Conservation (phyloP, 1,140 invertebrate genomes). For the Helicorthomorpha holstii region DNA sequence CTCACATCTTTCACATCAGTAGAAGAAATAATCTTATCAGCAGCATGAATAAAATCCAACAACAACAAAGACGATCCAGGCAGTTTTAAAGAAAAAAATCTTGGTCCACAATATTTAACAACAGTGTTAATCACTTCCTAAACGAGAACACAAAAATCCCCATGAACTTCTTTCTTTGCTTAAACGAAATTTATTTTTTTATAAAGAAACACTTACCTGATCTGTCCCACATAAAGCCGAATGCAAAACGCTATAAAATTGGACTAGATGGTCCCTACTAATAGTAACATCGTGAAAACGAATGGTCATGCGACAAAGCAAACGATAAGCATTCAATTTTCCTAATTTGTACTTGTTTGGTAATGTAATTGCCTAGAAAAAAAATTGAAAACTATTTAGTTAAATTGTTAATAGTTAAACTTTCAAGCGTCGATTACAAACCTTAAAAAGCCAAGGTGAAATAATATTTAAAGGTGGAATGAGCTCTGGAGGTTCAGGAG, state of each 20-base stretch:
- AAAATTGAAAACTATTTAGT: not conserved
- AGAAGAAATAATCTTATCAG: constrained; percentile 64
- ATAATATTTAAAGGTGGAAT: constrained; percentile 67
- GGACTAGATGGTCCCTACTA: constrained; percentile 50
- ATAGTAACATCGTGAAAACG: constrained; percentile 36
- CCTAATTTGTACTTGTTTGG: constrained; percentile 47
- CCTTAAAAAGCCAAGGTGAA: constrained; percentile 71
- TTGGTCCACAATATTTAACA: constrained; percentile 52
- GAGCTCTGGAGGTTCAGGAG: constrained; percentile 46
- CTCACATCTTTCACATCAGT: constrained; percentile 54
- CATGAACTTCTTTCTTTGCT: too few species aligned
- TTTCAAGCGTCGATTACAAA: too few species aligned
- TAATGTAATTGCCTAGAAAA: constrained; percentile 40
- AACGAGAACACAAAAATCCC: constrained; percentile 2
- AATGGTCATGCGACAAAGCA: constrained; percentile 56
- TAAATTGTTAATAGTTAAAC: not conserved
- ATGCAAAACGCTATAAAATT: constrained; percentile 79
- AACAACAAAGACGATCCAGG: constrained; percentile 73
- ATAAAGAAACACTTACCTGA: constrained; percentile 25
- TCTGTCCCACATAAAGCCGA: constrained; percentile 41
- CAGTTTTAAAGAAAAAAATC: constrained; percentile 69
- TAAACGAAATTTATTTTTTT: too few species aligned
- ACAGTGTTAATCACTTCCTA: constrained; percentile 44
- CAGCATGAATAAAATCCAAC: constrained; percentile 77
- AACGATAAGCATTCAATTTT: constrained; percentile 56